Base-by-base conservation (phyloP, 2,888 invertebrate genomes). In the Mesorhabditis belari region DNA sequence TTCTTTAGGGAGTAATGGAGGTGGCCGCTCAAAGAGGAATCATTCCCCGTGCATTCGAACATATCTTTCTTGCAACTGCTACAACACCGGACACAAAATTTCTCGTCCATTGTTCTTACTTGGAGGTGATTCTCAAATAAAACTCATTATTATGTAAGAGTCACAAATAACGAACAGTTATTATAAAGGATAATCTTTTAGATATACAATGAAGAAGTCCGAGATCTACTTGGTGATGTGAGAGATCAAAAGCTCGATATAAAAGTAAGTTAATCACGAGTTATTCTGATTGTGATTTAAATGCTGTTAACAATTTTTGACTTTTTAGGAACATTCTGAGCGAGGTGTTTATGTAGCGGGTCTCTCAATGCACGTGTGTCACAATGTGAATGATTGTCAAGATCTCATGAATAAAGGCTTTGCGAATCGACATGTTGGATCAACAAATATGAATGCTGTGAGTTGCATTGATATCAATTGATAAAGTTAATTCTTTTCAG, bases 391-490 rank as follows among this genome's bases (percentile, higher is more conserved):
- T 0, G 90, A 91, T 76, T 91, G 91, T 79, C 87, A 89, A 68
- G 83, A 85, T 24, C 85, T 90, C 58, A 87, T 92, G 83, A 86
- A 86, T 51, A 82, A 86, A 58, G 92, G 92, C 0, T 89, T 90
- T 82, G 87, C 87, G 71, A 89, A 90, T 81, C 85, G 92, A 29
- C 87, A 89, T 19, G 88, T 88, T 0, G 92, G 90, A 0, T 88
- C 90, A 0, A 92, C 92, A 0, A 85, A 90, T 55, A 92, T 92
- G 92, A 92, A 92, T 81, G 88, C 89, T 2, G 89, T 70, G 4
- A 27, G 5, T 24, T 9, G n/a, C 12, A 12, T 55, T 28, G 12
- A 17, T 28, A 27, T 26, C 55, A n/a, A 55, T 28, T 21, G 17
- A 12, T 12, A 2, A 1, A 21, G 2, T 17, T 52, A 52, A 19